phyloP scores from a whole-genome alignment of 2,113 vertebrate genomes.

The Ageneiosus marmoratus region DNA sequence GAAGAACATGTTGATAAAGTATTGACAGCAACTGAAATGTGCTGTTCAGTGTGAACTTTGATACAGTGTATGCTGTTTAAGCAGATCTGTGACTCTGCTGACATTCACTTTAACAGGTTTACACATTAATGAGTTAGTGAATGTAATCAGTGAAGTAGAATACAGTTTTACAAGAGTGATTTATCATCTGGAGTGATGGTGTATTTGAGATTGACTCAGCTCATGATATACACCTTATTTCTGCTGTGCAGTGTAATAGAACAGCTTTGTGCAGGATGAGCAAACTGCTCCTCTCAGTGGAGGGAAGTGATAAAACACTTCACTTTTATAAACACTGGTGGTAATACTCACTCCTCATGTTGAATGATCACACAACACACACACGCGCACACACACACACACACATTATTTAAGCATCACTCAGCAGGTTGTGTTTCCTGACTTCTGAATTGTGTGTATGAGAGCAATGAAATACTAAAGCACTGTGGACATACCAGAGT shows the following conservation, averaged over 20 bases:
- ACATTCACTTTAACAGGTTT: background rate
- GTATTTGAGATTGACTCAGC: background rate
- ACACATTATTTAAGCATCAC: background rate
- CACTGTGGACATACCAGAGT: background rate
- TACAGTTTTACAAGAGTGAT: background rate
- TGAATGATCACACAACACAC: background rate
- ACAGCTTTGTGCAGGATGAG: background rate
- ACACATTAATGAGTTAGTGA: background rate
- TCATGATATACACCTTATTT: background rate
- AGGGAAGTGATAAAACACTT: slow-evolving; percentile 13
- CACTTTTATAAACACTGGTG: background rate
- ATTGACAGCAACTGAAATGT: background rate
- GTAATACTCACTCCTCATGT: background rate
- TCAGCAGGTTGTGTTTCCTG: background rate
- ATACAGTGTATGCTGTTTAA: background rate
- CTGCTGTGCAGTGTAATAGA: background rate
- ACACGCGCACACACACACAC: background rate
- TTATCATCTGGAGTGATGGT: background rate
- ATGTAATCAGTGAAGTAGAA: background rate
- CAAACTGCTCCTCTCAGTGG: slow-evolving; percentile 32
- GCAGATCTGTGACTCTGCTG: background rate
- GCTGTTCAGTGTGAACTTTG: slow-evolving; percentile 1
- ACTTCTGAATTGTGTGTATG: background rate
- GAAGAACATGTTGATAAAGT: background rate
- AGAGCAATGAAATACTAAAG: background rate